Base-by-base conservation (phyloP, 1,140 invertebrate species). In the Whitmania pigra region DNA sequence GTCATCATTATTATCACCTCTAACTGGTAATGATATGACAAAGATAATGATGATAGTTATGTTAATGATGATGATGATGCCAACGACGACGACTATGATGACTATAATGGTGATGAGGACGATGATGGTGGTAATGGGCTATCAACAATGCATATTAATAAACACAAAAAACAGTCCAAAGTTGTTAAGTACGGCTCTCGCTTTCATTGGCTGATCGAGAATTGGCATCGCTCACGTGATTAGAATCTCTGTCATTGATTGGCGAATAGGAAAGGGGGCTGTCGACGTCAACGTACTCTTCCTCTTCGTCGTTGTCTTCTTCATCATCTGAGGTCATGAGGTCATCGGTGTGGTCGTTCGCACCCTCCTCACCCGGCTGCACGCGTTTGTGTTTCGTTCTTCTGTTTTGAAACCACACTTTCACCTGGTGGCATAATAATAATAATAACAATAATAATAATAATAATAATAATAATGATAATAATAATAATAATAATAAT, bases 361-460 rank as follows among this genome's bases (percentile, higher is more conserved):
- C 6, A 20, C 69, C 36, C 29, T 92, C 91, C 79, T 94, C 93
- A 79, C 96, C 93, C 79, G 93, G 90, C 81, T 95, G 92, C 87
- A 93, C 92, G 68, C 94, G 85, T 85, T 98, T 98, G 85, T 97
- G 92, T 81, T 98, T 98, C 76, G 95, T 98, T 80, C 94, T 85
- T 75, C 94, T 86, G 81, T 97, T 97, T 85, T 97, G 94, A 82
- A 97, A 97, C 94, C 94, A 97, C 4, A 97, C 94, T 86, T 97
- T 97, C 31, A 97, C 94, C 93, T 96, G 86, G 29, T 86, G 87
- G 60, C 74, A 36, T 3, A 36, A 49, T 17, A 17, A 49, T 69
- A 73, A 75, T 11, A 67, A 2, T 17, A 60, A 22, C 18, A 54
- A 36, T 36, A 36, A 36, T 36, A 36, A 36, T 36, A 36, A 36